Percentiles rank a stretch among this genome's conserved stretches.
Conservation (phyloP, 2,888 invertebrate species). For the Orthonevra nobilis region DNA sequence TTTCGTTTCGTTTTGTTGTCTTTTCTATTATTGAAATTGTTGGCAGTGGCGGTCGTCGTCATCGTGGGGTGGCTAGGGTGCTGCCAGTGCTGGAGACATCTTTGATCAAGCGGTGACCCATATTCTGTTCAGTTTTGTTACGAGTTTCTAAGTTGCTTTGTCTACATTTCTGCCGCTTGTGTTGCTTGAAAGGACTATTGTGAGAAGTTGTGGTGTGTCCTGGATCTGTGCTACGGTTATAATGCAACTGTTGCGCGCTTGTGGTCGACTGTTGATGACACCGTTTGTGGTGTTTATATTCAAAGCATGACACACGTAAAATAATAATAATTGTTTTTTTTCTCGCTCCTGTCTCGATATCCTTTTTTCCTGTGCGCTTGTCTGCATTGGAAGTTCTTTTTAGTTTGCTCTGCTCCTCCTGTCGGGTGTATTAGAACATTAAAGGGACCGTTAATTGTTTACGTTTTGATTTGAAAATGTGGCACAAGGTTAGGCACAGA, state of each 20-base stretch:
- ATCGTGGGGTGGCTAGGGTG: neutral
- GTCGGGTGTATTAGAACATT: constrained; percentile 17
- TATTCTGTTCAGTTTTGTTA: constrained; percentile 23
- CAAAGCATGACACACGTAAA: constrained; percentile 49
- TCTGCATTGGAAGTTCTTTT: too few relatives aligned
- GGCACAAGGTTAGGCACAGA: constrained; percentile 37
- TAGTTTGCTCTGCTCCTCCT: neutral
- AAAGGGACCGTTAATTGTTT: constrained; percentile 55
- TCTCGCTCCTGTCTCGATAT: neutral
- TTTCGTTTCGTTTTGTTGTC: constrained; percentile 35
- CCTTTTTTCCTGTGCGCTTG: neutral
- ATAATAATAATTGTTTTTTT: constrained; percentile 32
- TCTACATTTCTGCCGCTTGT: constrained; percentile 14
- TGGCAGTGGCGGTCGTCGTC: constrained; percentile 3
- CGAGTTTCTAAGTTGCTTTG: constrained; percentile 18
- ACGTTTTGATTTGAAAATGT: constrained; percentile 49
- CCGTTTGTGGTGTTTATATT: constrained; percentile 42
- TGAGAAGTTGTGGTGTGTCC: constrained; percentile 39
- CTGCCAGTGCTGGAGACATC: constrained; percentile 38
- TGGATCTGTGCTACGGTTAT: neutral
- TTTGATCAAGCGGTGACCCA: constrained; percentile 60
- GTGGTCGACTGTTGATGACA: constrained; percentile 44
- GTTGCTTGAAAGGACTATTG: constrained; percentile 6
- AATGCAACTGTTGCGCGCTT: constrained; percentile 58
- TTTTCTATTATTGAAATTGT: constrained; percentile 60